A percentile compares a stretch with the other conserved stretches of the same genome.
Conservation (phyloP, 2,888 invertebrate genomes). For the Agrotis clavis region DNA sequence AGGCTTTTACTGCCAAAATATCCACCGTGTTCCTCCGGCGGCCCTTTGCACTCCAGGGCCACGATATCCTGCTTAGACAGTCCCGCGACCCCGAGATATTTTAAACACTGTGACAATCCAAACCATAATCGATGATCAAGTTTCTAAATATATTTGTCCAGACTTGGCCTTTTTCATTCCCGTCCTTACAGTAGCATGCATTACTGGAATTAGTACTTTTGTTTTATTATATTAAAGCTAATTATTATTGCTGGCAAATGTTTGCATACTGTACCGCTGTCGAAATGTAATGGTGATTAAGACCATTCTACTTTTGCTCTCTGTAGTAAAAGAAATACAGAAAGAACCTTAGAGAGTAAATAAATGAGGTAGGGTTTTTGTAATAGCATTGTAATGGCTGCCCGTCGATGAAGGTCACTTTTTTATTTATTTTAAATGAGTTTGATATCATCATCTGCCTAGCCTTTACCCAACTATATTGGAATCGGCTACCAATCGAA, state of each 20-base stretch:
- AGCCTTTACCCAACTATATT: too few species aligned
- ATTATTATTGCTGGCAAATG: slow-evolving; percentile 64
- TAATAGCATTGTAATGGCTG: background rate
- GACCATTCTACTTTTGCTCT: slow-evolving; percentile 14
- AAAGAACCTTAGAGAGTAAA: slow-evolving; percentile 15
- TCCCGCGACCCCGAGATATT: too few species aligned
- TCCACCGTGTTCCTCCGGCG: too few species aligned
- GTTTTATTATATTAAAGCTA: slow-evolving; percentile 66
- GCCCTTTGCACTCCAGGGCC: too few species aligned
- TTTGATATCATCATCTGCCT: too few species aligned
- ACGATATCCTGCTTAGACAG: too few species aligned
- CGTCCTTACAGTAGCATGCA: slow-evolving; percentile 28
- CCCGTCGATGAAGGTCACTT: background rate
- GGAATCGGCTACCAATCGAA: too few species aligned
- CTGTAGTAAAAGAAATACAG: slow-evolving; percentile 37
- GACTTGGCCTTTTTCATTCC: background rate
- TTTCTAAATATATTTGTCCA: background rate
- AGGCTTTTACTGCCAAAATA: too few species aligned
- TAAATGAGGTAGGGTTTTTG: slow-evolving; percentile 4
- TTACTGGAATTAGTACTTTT: slow-evolving; percentile 67
- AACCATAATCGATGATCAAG: too few species aligned
- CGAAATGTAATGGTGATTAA: slow-evolving; percentile 53
- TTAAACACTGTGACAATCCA: too few species aligned
- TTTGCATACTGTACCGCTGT: slow-evolving; percentile 57
- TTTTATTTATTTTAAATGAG: too few species aligned